A percentile compares a stretch with the other conserved stretches of the same genome.
These are phyloP conservation scores for Triplophysa tibetana DNA, from an alignment of 2,113 vertebrate species.

Conservation along the genomic window DNA sequence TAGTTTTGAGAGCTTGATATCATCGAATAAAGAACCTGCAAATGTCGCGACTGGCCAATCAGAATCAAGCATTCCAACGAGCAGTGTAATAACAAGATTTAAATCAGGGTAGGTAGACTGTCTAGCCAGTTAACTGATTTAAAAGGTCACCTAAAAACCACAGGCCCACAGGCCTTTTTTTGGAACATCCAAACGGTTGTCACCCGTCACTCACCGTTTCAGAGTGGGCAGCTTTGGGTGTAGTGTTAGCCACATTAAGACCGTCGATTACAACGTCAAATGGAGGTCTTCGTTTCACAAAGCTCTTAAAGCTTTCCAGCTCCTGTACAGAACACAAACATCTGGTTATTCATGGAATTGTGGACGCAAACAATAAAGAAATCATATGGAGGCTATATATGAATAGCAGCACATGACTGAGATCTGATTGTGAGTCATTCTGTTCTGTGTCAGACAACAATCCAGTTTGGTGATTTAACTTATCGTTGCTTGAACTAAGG, in stretches of 20 bases:
- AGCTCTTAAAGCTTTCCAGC: constrained; percentile 83
- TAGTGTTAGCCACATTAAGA: constrained; percentile 84
- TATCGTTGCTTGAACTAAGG: too few species aligned
- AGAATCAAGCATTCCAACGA: too few species aligned
- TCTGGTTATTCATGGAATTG: background rate
- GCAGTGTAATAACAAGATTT: background rate
- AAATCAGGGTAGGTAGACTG: constrained; percentile 13
- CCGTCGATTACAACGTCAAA: constrained; percentile 94
- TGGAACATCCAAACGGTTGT: background rate
- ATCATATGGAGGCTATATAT: background rate
- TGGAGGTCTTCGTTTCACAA: constrained; percentile 76
- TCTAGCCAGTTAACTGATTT: background rate
- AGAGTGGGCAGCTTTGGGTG: constrained; percentile 68
- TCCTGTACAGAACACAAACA: constrained; percentile 74
- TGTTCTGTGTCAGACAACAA: too few species aligned
- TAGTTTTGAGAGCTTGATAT: too few species aligned
- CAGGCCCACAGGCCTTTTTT: background rate
- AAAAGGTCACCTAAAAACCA: constrained; percentile 13
- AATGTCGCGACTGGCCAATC: too few species aligned
- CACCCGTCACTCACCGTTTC: constrained; percentile 78
- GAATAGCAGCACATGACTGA: too few species aligned
- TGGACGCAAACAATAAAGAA: background rate
- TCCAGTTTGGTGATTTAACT: too few species aligned
- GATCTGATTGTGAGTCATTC: too few species aligned
- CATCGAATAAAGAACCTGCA: too few species aligned